Evolutionary conservation across 2,113 vertebrate genomes (phyloP).

Genomic region (Eulacestoma nigropectus): DNA sequence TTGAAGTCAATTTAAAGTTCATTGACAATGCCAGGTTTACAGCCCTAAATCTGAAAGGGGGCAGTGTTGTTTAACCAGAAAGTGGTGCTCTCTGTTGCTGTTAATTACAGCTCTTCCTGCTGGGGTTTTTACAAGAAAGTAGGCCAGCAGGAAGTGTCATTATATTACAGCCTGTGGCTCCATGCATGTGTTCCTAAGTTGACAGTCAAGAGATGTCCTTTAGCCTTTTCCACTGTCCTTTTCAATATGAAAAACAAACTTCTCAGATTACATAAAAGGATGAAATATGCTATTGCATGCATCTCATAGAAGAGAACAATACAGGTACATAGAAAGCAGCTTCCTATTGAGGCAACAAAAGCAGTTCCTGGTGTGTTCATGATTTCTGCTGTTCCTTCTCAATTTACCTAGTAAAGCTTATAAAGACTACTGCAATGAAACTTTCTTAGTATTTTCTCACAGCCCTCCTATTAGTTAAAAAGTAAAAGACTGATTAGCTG

Average conservation of each 20-base stretch:
- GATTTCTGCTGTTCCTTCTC: neutral
- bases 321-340: neutral
- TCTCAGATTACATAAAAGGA: neutral
- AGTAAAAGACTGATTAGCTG: neutral
- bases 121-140: constrained; percentile 16
- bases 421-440: neutral
- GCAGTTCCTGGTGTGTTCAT: neutral
- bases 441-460: neutral
- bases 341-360: neutral
- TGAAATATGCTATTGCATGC: neutral
- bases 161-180: constrained; percentile 48
- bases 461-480: neutral
- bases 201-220: constrained; percentile 12
- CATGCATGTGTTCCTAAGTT: neutral
- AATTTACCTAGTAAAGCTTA: neutral
- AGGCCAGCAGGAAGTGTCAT: constrained; percentile 56
- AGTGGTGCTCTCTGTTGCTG: neutral
- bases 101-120: constrained; percentile 45
- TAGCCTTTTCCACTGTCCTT: constrained; percentile 9
- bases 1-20: neutral
- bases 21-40: neutral
- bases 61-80: constrained; percentile 3
- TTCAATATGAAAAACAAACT: neutral
- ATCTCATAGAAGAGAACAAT: neutral
- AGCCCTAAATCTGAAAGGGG: neutral